phyloP scores from a whole-genome alignment of 2,797 vertebrate species.

The Spea hammondii region DNA sequence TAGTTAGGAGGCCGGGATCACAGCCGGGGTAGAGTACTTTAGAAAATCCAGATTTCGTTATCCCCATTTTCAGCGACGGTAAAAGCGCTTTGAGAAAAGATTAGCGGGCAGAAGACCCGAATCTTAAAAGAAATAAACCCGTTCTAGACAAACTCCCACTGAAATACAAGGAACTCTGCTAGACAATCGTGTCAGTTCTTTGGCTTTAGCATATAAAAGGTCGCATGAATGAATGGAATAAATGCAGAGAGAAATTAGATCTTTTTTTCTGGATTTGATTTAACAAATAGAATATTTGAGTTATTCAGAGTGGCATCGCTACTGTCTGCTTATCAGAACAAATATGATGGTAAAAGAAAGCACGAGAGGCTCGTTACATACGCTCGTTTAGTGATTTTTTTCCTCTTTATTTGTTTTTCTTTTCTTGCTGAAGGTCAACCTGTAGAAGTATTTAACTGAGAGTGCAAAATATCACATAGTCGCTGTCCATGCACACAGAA shows the following conservation, averaged over 20 bases:
- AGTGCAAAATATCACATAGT: constrained; percentile 53
- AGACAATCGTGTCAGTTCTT: too few species aligned
- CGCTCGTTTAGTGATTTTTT: constrained; percentile 51
- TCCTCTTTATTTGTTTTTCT: constrained; percentile 49
- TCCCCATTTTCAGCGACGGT: too few species aligned
- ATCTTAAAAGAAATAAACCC: too few species aligned
- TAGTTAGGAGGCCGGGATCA: too few species aligned
- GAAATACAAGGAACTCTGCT: too few species aligned
- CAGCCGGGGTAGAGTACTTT: too few species aligned
- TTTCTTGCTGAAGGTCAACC: constrained; percentile 58
- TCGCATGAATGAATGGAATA: background rate
- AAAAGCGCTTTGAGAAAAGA: too few species aligned
- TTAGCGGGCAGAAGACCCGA: too few species aligned
- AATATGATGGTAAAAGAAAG: constrained; percentile 13
- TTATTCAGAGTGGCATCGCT: background rate
- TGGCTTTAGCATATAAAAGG: background rate
- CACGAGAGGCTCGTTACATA: constrained; percentile 53
- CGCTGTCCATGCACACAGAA: constrained; percentile 1
- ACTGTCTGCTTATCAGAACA: background rate
- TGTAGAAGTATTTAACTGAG: constrained; percentile 59
- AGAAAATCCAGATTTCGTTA: too few species aligned
- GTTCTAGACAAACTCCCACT: too few species aligned
- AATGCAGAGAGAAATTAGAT: background rate
- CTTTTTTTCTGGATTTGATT: constrained; percentile 33
- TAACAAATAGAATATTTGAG: background rate